Base-by-base conservation (phyloP, 1,140 invertebrate species). In the Polyergus mexicanus region DNA sequence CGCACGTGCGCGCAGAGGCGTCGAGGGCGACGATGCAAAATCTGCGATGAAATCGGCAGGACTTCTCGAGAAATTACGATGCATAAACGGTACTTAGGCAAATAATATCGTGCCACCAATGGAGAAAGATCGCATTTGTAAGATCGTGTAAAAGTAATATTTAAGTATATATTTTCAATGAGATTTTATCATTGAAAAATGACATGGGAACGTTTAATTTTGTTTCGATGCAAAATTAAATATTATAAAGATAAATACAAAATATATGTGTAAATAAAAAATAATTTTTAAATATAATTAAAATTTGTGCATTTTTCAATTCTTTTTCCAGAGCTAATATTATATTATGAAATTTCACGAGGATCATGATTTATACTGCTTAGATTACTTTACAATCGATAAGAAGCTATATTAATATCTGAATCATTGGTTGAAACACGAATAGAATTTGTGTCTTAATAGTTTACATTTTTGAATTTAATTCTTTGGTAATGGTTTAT, bases 41-140 rank as follows among this genome's bases (percentile, higher is more conserved):
- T 16, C 38, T 16, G 22, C 78, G 66, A 81, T 81, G 78, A 83
- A 74, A 60, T 83, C 66, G 78, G 62, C 54, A 60, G 54, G 54
- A 51, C 28, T 72, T 60, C 68, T 74, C 68, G 54, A 74, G 28
- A 72, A 62, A 74, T 74, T 83, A 83, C 38, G 28, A 16, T 54
- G 68, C n/a, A 32, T 60, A 60, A 83, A 83, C 54, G 78, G 41
- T n/a, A 47, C 25, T 44, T 25, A 68, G 44, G 7, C 6, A 35
- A 38, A 72, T 58, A 72, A 47, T 25, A 74, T 60, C 68, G 68
- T 0, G n/a, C 25, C 54, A 35, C 44, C 38, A 32, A 41, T 51
- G n/a, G 13, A 3, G 35, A 41, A 35, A n/a, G 22, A 80, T 80
- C 76, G 63, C 32, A 25, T 68, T 80, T 62, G 47, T 32, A n/a